Percentiles rank a stretch among this genome's conserved stretches.
Conservation (phyloP, 2,797 vertebrate genomes). For the Poecilia gillii region DNA sequence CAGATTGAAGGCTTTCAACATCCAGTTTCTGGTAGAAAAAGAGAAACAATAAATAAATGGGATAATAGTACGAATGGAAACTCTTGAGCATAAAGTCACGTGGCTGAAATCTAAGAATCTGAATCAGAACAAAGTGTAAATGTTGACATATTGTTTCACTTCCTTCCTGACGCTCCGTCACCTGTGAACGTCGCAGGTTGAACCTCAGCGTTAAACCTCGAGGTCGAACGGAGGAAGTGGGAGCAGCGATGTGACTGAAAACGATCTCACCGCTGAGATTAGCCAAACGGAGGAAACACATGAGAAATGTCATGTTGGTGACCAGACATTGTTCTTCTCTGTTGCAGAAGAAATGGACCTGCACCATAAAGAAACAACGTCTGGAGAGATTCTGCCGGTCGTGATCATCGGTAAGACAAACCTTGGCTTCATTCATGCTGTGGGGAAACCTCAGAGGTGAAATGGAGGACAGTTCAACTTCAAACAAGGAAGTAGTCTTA, state of each 20-base stretch:
- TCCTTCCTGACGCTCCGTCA: background rate
- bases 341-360: constrained; percentile 72
- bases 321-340: background rate
- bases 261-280: background rate
- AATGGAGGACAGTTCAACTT: background rate
- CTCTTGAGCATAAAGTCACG: background rate
- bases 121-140: background rate
- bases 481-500: background rate
- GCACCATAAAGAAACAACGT: constrained; percentile 54
- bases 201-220: background rate
- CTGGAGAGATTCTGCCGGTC: constrained; percentile 73
- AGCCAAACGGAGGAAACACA: background rate
- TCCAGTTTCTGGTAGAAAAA: no score
- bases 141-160: background rate
- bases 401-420: constrained; percentile 79
- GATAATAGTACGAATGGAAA: no score
- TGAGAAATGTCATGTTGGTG: background rate
- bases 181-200: background rate
- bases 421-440: background rate
- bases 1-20: no score
- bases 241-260: background rate
- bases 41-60: no score
- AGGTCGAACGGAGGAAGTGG: background rate
- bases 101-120: background rate
- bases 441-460: background rate